These are phyloP conservation scores for Glossophaga mutica DNA, from an alignment of 2,797 vertebrate species.

Conservation along the genomic window DNA sequence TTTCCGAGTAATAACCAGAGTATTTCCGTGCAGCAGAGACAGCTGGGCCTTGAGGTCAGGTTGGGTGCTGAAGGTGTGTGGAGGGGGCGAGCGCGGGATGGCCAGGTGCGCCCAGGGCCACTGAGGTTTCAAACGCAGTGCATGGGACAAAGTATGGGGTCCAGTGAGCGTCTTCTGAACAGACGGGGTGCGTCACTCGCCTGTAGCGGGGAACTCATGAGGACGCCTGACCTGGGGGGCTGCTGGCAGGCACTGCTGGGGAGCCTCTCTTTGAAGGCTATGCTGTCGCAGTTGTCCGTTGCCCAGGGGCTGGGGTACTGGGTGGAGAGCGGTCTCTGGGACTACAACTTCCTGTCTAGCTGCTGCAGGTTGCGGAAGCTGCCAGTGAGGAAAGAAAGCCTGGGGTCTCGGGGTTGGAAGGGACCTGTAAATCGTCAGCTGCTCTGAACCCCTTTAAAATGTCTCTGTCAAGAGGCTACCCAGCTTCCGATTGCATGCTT, in stretches of 20 bases:
- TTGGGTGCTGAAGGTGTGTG: not conserved
- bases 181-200: not conserved
- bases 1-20: not conserved
- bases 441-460: not conserved
- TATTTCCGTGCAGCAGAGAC: not conserved
- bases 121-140: too few relatives aligned
- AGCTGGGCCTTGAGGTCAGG: not conserved
- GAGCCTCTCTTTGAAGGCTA: not conserved
- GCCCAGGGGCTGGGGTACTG: not conserved
- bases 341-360: not conserved
- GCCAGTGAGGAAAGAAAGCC: not conserved
- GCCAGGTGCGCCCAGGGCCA: not conserved
- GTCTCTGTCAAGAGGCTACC: not conserved
- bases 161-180: not conserved
- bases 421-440: not conserved
- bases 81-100: not conserved
- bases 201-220: not conserved
- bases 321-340: too few relatives aligned
- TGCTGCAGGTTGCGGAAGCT: not conserved
- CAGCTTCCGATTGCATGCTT: not conserved
- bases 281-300: not conserved
- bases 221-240: not conserved
- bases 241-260: not conserved
- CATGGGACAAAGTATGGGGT: not conserved
- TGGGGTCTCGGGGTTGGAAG: accelerated